Evolutionary conservation across 2,113 vertebrate species (phyloP), one percentile per base, ranked within the genome.

Genomic region (Tachuris rubrigastra): DNA sequence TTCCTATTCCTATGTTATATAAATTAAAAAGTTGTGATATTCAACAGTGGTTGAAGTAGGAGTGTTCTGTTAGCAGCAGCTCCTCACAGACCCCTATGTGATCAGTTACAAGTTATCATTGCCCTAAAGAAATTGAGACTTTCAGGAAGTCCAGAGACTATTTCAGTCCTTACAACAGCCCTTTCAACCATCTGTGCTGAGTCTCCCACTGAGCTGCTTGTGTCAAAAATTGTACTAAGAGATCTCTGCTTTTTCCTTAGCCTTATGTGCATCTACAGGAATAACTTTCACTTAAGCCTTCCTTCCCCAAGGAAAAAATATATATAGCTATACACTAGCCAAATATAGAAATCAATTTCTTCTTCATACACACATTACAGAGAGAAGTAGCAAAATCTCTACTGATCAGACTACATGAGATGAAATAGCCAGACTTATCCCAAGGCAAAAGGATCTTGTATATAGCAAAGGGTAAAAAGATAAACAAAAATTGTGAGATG

Each of bases 101-200:
- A 50, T 88, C 60, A 44, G 50, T 78, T 65, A 81, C 52, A 87
- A 94, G 22, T 37, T 53, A 63, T n/a, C 28, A 12, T 35, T 75
- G 81, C 58, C 47, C 44, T 79, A 59, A 85, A 87, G 62, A 88
- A 53, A 91, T 67, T 66, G 82, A 62, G 62, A 37, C 28, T 82
- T 85, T 91, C 14, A 56, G 74, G 68, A 96, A 85, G 68, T 63
- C 63, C 75, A 74, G 50, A 33, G 50, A 83, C 55, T 91, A 76
- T 79, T 93, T 91, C 84, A 89, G 49, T 52, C 52, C 44, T 81
- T 84, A 52, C 55, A 91, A 81, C 73, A 95, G 69, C 77, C 82
- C 37, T 89, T 87, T 85, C 87, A 94, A 76, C 87, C 87, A 94
- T 94, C 93, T 89, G 53, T 89, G 41, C 84, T 49, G 77, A 71